phyloP scores from a whole-genome alignment of 2,888 invertebrate species.

The Rhagonycha lutea region DNA sequence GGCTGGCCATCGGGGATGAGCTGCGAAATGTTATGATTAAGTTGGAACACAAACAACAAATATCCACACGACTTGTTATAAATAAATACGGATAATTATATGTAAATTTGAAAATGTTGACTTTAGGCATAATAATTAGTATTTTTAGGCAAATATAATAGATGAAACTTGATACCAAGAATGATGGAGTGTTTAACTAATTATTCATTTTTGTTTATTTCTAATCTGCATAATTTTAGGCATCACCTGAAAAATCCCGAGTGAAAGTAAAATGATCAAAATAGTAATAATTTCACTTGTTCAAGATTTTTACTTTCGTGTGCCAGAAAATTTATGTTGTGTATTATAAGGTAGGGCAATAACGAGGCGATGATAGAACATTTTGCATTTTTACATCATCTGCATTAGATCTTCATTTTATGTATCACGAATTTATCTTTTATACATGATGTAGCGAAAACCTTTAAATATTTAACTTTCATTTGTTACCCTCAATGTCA shows the following conservation, averaged over 20 bases:
- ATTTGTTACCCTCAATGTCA: neutral
- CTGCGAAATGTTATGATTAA: neutral
- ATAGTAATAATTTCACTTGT: constrained; percentile 1
- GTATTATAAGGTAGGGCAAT: neutral
- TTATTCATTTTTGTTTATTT: neutral
- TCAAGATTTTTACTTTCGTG: neutral
- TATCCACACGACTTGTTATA: neutral
- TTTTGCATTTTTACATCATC: neutral
- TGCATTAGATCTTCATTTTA: constrained; percentile 1
- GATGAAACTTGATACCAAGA: neutral
- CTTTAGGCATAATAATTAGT: neutral
- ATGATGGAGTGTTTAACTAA: neutral
- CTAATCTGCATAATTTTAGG: neutral
- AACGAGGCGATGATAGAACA: neutral
- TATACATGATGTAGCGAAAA: neutral
- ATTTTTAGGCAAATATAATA: neutral
- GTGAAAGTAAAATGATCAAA: neutral
- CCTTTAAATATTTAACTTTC: neutral
- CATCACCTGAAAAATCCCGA: neutral
- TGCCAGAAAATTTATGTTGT: neutral
- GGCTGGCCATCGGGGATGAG: neutral
- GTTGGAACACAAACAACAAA: neutral
- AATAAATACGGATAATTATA: neutral
- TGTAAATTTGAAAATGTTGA: neutral
- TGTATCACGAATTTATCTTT: neutral